Conservation (phyloP, 2,113 vertebrate species). For the Petaurus breviceps region DNA sequence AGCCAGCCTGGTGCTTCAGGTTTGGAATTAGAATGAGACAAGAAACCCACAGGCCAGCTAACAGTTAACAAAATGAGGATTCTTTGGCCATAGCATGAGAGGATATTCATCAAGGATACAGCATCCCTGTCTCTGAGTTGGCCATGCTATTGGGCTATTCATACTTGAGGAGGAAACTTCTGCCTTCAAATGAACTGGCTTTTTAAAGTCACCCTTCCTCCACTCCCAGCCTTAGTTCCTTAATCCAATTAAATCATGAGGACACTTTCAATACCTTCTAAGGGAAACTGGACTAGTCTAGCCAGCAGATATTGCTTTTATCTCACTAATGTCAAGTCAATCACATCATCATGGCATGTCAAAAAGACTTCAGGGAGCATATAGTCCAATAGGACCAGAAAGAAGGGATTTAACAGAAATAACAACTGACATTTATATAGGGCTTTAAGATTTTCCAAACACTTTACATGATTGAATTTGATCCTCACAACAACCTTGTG, state of each 20-base stretch:
- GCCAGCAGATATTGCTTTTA: neutral
- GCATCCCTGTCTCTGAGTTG: neutral
- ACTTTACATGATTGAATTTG: neutral
- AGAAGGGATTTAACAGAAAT: neutral
- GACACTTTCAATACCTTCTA: neutral
- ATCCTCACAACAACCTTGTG: neutral
- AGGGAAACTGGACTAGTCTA: neutral
- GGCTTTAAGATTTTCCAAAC: neutral
- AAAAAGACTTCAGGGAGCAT: neutral
- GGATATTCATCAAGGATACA: neutral
- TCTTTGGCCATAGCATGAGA: neutral
- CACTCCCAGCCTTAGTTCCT: neutral
- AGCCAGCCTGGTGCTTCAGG: neutral
- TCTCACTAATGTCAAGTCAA: neutral
- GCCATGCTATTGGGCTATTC: neutral
- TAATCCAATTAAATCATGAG: neutral
- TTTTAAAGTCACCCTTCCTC: neutral
- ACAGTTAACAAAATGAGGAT: neutral
- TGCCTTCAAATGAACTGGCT: neutral
- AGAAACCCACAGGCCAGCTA: neutral
- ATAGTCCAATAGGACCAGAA: neutral
- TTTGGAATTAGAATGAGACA: neutral
- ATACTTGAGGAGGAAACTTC: neutral
- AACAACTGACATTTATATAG: neutral
- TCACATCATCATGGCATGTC: neutral